phyloP scores from a whole-genome alignment of 1,140 invertebrate species.

The Hylyphantes graminicola region DNA sequence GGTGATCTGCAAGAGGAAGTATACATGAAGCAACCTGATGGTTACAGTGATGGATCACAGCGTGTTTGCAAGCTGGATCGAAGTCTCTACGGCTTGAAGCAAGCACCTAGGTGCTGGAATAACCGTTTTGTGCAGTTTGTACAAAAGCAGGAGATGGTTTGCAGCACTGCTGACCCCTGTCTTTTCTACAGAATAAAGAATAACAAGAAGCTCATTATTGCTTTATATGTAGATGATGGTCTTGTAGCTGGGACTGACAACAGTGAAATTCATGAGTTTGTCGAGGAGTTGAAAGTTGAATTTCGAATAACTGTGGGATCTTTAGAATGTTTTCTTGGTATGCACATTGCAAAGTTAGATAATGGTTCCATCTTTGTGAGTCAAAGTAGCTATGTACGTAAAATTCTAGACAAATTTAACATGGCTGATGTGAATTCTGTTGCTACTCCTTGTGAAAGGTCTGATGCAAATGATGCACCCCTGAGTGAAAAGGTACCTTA shows the following conservation, averaged over 20 bases:
- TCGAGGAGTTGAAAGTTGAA: conserved; percentile 3
- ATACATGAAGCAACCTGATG: conserved; percentile 64
- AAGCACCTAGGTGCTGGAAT: conserved; percentile 68
- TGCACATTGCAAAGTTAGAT: conserved; percentile 26
- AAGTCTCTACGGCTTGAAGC: conserved; percentile 68
- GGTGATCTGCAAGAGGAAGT: conserved; percentile 60
- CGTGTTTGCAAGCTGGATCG: conserved; percentile 65
- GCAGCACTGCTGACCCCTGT: conserved; percentile 41
- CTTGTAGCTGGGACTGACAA: conserved; percentile 64
- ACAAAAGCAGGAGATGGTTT: background rate
- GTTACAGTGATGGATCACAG: conserved; percentile 62
- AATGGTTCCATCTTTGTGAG: conserved; percentile 47
- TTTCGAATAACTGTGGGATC: conserved; percentile 48
- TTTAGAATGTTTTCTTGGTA: conserved; percentile 34
- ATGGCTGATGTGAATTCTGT: conserved; percentile 55
- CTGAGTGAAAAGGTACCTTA: conserved; percentile 42
- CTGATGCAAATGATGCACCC: background rate
- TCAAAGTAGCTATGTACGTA: conserved; percentile 28
- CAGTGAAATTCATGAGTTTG: conserved; percentile 28
- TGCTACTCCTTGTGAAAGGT: conserved; percentile 33
- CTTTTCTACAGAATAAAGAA: conserved; percentile 22
- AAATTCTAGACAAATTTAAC: conserved; percentile 55
- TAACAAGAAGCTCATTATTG: conserved; percentile 63
- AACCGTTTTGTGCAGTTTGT: conserved; percentile 53
- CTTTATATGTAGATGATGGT: conserved; percentile 71